These are phyloP conservation scores for Tetraodon nigroviridis DNA, from an alignment of 2,113 vertebrate genomes.

Conservation along the genomic window DNA sequence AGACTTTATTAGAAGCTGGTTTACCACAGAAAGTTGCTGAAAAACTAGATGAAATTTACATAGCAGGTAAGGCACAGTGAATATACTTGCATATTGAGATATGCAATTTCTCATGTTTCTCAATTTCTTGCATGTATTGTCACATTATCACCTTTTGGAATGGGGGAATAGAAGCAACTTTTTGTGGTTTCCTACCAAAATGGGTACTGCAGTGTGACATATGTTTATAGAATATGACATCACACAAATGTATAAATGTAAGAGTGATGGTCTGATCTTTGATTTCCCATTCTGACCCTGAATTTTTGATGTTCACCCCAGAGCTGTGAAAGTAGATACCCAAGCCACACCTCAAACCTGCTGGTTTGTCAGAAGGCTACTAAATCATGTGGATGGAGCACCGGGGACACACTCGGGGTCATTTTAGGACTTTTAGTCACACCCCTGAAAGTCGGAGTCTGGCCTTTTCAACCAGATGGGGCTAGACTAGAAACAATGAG, in stretches of 20 bases:
- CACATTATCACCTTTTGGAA: slow-evolving; percentile 69
- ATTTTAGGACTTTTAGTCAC: slow-evolving; percentile 38
- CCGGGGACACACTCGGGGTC: slow-evolving; percentile 9
- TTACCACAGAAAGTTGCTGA: slow-evolving; percentile 99
- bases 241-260: slow-evolving; percentile 50
- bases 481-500: slow-evolving; percentile 64
- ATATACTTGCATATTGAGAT: slow-evolving; percentile 72
- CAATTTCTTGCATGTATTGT: slow-evolving; percentile 76
- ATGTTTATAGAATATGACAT: slow-evolving; percentile 46
- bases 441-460: slow-evolving; percentile 36
- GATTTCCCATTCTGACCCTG: not conserved
- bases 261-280: slow-evolving; percentile 22
- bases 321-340: not conserved
- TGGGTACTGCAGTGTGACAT: slow-evolving; percentile 87
- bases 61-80: slow-evolving; percentile 94
- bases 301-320: slow-evolving; percentile 11
- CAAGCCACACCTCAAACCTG: not conserved
- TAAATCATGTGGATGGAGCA: not conserved
- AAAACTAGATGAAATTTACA: slow-evolving; percentile 99
- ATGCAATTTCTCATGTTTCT: slow-evolving; percentile 65
- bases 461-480: slow-evolving; percentile 61
- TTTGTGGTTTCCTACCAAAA: slow-evolving; percentile 96
- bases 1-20: slow-evolving; percentile 99
- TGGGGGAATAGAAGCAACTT: slow-evolving; percentile 93
- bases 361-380: slow-evolving; percentile 2